These are phyloP conservation scores for Hartigia nigra DNA, from an alignment of 2,888 invertebrate species.

Conservation along the genomic window DNA sequence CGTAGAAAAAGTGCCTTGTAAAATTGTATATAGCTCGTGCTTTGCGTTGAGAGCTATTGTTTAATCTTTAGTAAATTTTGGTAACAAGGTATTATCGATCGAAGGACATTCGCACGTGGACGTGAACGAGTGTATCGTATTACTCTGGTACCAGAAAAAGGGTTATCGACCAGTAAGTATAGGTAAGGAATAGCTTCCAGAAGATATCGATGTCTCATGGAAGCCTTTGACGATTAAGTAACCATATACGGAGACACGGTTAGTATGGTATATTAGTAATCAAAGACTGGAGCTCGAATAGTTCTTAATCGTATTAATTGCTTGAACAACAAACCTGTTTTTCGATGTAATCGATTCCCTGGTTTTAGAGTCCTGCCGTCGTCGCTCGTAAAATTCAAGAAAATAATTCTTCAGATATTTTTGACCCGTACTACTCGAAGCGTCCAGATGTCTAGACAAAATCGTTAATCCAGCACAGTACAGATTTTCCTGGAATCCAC, in stretches of 20 bases:
- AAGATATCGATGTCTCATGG: constrained; percentile 26
- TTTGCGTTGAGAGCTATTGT: constrained; percentile 17
- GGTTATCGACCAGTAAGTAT: constrained; percentile 36
- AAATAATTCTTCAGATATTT: background rate
- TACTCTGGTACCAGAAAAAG: constrained; percentile 37
- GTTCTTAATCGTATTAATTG: background rate
- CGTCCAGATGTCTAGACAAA: constrained; percentile 3
- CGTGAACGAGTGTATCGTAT: constrained; percentile 52
- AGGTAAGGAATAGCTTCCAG: constrained; percentile 3
- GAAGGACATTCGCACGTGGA: constrained; percentile 45
- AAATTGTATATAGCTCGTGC: background rate
- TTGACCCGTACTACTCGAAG: constrained; percentile 12
- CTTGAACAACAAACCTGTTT: background rate
- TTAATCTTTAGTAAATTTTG: background rate
- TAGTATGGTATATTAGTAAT: background rate
- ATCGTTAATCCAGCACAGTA: constrained; percentile 4
- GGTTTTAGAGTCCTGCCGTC: background rate
- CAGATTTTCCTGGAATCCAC: constrained; percentile 32
- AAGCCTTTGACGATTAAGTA: constrained; percentile 21
- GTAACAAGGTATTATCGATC: constrained; percentile 13
- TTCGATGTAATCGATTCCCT: background rate
- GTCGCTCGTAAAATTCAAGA: background rate
- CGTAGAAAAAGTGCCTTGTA: background rate
- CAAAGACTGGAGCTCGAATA: background rate
- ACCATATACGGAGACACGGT: constrained; percentile 15